A percentile compares a stretch with the other conserved stretches of the same genome.
Conservation (phyloP, 2,113 vertebrate genomes). For the Myiagra hebetior region DNA sequence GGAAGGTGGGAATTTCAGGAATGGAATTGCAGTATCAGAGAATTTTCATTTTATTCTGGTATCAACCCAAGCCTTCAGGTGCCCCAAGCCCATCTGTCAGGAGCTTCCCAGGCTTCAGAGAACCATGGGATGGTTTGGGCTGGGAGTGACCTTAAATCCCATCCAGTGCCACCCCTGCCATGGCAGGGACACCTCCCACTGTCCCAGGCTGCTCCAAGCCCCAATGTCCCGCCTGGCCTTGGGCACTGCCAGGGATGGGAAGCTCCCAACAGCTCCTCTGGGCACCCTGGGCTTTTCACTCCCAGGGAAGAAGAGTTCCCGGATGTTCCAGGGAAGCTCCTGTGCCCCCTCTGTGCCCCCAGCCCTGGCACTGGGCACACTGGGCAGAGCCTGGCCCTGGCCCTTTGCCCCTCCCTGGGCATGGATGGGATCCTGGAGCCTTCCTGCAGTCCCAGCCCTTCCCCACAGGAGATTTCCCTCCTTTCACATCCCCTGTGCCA, state of each 20-base stretch:
- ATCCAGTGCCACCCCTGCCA: background rate
- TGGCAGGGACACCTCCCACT: background rate
- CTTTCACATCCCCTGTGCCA: background rate
- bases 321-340: background rate
- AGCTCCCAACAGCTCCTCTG: background rate
- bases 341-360: fast-evolving
- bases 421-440: background rate
- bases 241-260: background rate
- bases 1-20: background rate
- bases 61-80: background rate
- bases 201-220: background rate
- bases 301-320: background rate
- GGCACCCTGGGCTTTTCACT: background rate
- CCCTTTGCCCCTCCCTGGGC: background rate
- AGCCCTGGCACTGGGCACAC: background rate
- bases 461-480: background rate
- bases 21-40: background rate
- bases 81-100: background rate
- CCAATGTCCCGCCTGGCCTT: background rate
- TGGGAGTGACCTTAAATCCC: background rate
- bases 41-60: background rate
- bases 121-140: background rate
- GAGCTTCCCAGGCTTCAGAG: background rate
- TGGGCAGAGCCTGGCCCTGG: background rate
- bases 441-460: background rate